Conservation (phyloP, 2,888 invertebrate species). For the Trisateles emortualis region DNA sequence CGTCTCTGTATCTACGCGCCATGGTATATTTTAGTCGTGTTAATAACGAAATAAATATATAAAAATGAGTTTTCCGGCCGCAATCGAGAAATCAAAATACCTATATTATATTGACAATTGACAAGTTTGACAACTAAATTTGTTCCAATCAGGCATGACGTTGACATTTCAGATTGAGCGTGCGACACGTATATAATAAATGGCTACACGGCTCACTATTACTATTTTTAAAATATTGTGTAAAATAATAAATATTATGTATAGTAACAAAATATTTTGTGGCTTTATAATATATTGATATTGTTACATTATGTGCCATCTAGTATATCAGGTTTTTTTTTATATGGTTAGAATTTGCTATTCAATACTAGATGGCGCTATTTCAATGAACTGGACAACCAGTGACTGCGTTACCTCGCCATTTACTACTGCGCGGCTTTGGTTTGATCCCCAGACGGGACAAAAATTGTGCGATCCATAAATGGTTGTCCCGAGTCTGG, state of each 20-base stretch:
- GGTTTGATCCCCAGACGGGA: too few relatives aligned
- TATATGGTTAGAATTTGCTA: constrained; percentile 12
- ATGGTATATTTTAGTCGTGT: constrained; percentile 49
- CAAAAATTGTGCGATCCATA: too few relatives aligned
- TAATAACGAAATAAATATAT: not conserved
- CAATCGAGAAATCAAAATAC: not conserved
- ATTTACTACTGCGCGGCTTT: too few relatives aligned
- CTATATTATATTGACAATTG: too few relatives aligned
- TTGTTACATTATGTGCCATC: not conserved
- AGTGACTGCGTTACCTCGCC: too few relatives aligned
- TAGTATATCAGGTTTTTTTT: not conserved
- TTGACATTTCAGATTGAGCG: not conserved
- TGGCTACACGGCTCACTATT: not conserved
- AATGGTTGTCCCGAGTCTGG: too few relatives aligned
- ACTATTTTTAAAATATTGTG: not conserved
- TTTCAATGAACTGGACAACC: too few relatives aligned
- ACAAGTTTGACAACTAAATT: constrained; percentile 1
- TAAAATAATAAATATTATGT: too few relatives aligned
- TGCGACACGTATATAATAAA: not conserved
- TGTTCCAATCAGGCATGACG: constrained; percentile 11
- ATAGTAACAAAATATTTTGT: too few relatives aligned
- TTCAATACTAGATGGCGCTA: constrained; percentile 28
- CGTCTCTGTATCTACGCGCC: constrained; percentile 77
- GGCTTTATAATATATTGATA: not conserved
- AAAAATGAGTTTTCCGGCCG: not conserved